Evolutionary conservation across 2,888 invertebrate genomes (phyloP), one percentile per base, ranked within the genome.

Genomic region (Tryphoninae sp.): DNA sequence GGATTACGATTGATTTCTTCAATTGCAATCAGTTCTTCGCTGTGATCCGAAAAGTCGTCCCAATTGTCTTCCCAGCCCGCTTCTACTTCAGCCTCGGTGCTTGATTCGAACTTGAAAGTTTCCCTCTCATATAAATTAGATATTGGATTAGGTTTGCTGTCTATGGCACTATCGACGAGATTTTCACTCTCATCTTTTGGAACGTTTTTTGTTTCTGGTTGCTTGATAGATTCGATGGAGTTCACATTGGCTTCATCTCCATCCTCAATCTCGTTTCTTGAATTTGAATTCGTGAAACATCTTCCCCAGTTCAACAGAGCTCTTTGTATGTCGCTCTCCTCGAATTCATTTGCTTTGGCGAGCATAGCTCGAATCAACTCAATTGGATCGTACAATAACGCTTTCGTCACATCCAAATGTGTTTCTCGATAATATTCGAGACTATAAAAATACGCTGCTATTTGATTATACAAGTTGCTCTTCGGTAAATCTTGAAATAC

Each of bases 381-480:
- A 16, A 87, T 77, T 7, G 92, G 91, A 83, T 87, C 87, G 61
- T 89, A 88, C 6, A 78, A 84, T 80, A 89, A 88, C 40, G 86
- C 80, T 55, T 88, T 83, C 4, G 81, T 76, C n/a, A 62, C 82
- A 19, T 88, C 84, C 51, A 75, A 74, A 76, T 86, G 62, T 4
- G 87, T 75, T 58, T 83, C 83, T 72, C 87, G 88, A 78, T 87
- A 84, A 19, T 80, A 85, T 13, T 90, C 69, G 13, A 91, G 79
- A 4, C 89, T 87, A 81, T 87, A 91, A 67, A 88, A 91, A 83
- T 90, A 92, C 11, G 87, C 83, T 8, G 89, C 88, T 6, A 89
- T 86, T 81, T 91, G 89, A 71, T 82, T 71, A 67, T 88, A 87
- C 58, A 91, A 83, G 51, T 89, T 85, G 11, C 83, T 88, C 72